Evolutionary conservation across 2,113 vertebrate genomes (phyloP), one percentile per base, ranked within the genome.

Genomic region (Prionailurus bengalensis): DNA sequence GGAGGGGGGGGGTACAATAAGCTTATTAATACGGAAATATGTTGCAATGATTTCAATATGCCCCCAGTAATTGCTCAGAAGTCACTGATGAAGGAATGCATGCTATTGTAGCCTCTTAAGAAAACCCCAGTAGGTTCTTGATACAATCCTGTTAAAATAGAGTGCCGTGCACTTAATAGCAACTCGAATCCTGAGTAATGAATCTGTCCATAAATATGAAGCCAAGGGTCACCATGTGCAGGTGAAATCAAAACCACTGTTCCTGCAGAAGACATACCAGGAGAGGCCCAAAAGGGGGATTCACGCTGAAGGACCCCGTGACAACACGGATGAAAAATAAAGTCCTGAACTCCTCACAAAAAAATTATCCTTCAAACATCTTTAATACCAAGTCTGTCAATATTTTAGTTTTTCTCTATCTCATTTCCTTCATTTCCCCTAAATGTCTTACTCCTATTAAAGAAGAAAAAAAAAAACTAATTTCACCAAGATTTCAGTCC

Each of bases 1-100:
- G 17, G 53, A 19, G 55, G 1, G 2, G 7, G 58, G 6, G 1
- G 25, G 14, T 1, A 23, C 11, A 4, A 23, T 16, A 6, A 66
- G 23, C n/a, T 10, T 74, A 91, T 76, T 48, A 9, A 61, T 19
- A 76, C 79, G 51, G 79, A 89, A 78, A 79, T 5, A 5, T 15
- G 10, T 4, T 14, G 31, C 31, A 53, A 31, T 3, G 31, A 91
- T 63, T 70, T 82, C 89, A 55, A 45, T 23, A 48, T 21, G 29
- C 29, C 53, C 17, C 7, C 12, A 29, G 55, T 42, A 65, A 85
- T 21, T 92, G 71, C 45, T 94, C 68, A 48, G n/a, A 61, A 4
- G 51, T 55, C 68, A 76, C 61, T 42, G 53, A 55, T 39, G 45
- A 66, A 66, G 78, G 19, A 36, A 55, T 3, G 7, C 15, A n/a